Evolutionary conservation across 2,797 vertebrate species (phyloP).

Genomic region (Acanthurus tractus): DNA sequence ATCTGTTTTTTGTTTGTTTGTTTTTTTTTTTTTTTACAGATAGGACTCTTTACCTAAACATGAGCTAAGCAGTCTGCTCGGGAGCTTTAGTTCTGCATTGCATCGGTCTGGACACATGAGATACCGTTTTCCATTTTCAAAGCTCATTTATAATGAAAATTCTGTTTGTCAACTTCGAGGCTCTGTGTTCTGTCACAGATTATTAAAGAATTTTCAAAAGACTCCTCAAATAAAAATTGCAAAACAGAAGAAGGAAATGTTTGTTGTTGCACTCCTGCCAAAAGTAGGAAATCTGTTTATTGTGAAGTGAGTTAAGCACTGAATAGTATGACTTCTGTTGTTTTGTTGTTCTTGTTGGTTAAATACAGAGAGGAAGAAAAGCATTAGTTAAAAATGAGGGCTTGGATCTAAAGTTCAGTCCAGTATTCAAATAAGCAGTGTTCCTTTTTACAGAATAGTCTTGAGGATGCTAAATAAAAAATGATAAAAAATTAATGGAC

Average conservation of each 20-base stretch:
- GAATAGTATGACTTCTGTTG: conserved; percentile 19
- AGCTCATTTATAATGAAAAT: conserved; percentile 67
- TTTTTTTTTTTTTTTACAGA: conserved; percentile 13
- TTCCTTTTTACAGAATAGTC: conserved; percentile 5
- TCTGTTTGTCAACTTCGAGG: conserved; percentile 55
- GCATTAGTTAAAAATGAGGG: conserved; percentile 7
- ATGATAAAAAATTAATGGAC: no score
- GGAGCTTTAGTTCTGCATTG: conserved; percentile 33
- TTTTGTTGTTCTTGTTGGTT: conserved; percentile 37
- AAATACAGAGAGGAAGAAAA: conserved; percentile 2
- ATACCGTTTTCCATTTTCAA: conserved; percentile 59
- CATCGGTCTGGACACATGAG: conserved; percentile 30
- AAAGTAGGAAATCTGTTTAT: conserved; percentile 25
- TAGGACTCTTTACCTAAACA: conserved; percentile 32
- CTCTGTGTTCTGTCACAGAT: conserved; percentile 58
- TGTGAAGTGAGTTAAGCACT: conserved; percentile 35
- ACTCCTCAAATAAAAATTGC: conserved; percentile 36
- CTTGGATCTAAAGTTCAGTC: conserved; percentile 14
- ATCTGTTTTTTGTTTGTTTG: conserved; percentile 11
- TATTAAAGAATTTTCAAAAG: conserved; percentile 56
- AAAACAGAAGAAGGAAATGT: conserved; percentile 40
- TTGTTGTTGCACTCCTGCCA: conserved; percentile 40
- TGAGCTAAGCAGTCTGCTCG: conserved; percentile 24
- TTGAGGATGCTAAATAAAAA: background rate
- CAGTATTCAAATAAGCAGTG: background rate